Conservation (phyloP, 2,113 vertebrate genomes). For the Ictalurus punctatus region DNA sequence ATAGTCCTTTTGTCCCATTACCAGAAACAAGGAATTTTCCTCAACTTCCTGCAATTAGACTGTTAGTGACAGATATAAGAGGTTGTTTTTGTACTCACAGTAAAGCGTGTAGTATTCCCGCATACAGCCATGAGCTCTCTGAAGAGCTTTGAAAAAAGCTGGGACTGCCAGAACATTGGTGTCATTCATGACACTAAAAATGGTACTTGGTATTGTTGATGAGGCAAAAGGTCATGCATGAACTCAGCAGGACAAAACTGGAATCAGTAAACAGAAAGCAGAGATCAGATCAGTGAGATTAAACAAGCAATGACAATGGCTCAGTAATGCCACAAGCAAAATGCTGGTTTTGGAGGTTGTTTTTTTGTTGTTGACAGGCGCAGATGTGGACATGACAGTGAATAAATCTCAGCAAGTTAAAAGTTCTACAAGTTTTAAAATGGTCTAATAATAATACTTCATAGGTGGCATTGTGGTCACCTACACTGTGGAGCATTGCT, state of each 20-base stretch:
- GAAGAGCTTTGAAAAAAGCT: neutral
- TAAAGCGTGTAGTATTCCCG: neutral
- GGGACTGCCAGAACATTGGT: neutral
- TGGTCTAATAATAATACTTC: neutral
- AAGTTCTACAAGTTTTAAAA: neutral
- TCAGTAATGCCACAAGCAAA: neutral
- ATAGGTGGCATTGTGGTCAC: no score
- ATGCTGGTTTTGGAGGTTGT: neutral
- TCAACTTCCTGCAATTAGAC: slow-evolving; percentile 1
- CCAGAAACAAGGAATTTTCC: slow-evolving; percentile 8
- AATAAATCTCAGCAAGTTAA: neutral
- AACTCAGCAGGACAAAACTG: slow-evolving; percentile 7
- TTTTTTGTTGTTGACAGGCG: neutral
- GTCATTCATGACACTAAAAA: slow-evolving; percentile 1
- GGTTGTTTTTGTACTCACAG: neutral
- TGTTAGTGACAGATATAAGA: neutral
- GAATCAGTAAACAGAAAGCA: neutral
- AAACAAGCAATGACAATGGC: neutral
- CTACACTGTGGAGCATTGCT: neutral
- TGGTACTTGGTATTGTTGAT: neutral
- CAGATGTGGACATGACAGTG: neutral
- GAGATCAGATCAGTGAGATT: neutral
- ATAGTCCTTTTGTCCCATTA: neutral
- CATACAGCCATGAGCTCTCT: neutral
- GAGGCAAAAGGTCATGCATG: neutral